Conservation (phyloP, 2,113 vertebrate genomes). For the Saccopteryx leptura region DNA sequence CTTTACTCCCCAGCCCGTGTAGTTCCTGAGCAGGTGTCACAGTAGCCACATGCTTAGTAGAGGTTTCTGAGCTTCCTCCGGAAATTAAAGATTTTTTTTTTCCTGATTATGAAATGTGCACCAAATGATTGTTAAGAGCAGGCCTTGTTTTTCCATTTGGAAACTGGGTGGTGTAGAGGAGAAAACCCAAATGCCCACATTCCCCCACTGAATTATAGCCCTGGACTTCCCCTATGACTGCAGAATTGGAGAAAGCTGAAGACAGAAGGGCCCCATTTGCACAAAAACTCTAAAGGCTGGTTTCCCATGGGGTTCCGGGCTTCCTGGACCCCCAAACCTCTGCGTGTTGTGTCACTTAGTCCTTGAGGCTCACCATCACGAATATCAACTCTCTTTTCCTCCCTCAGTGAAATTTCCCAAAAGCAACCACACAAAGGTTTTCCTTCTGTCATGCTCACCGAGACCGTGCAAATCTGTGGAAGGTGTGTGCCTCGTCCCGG, state of each 20-base stretch:
- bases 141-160: background rate
- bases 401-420: background rate
- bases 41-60: rapidly evolving
- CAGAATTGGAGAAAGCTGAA: background rate
- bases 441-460: rapidly evolving
- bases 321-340: rapidly evolving
- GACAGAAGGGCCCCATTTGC: background rate
- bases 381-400: background rate
- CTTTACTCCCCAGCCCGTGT: rapidly evolving
- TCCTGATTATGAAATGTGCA: background rate
- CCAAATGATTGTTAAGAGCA: background rate
- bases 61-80: background rate
- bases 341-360: background rate
- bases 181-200: background rate
- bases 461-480: background rate
- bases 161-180: background rate
- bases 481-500: too few relatives aligned
- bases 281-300: background rate
- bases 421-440: background rate
- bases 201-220: background rate
- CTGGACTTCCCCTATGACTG: background rate
- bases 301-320: rapidly evolving
- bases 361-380: rapidly evolving
- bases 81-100: background rate
- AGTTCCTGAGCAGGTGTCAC: background rate